Evolutionary conservation across 2,888 invertebrate species (phyloP), one percentile per base, ranked within the genome.

Genomic region (Microdon myrmicae): DNA sequence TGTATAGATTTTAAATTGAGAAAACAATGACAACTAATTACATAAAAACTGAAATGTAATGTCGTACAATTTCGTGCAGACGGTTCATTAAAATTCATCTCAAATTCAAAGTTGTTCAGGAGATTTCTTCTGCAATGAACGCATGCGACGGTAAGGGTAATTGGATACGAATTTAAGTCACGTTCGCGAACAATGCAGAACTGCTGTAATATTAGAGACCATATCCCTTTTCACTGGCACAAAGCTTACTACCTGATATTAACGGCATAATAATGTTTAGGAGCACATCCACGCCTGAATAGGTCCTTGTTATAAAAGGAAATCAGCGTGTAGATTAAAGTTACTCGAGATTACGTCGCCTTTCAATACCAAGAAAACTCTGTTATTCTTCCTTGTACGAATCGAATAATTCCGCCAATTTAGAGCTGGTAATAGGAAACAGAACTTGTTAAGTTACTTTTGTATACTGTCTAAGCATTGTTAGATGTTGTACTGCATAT

Each of bases 151-250:
- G 16, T 29, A 17, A 26, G 34, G n/a, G 10, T 25, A 29, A 37
- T 22, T 23, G 22, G 19, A 41, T 44, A 31, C 6, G 23, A 17
- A 37, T 44, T 31, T 10, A 44, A 53, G 53, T 44, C 53, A 53
- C 53, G 44, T 53, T 37, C 44, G 10, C 3, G 13, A 17, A 20
- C 17, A 31, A 17, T 31, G 19, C 53, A 44, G 20, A 44, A 37
- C 37, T 29, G 19, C 29, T 44, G 44, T 31, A 44, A 29, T 44
- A 43, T 37, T 29, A 19, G 35, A n/a, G n/a, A n/a, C n/a, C n/a
- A n/a, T n/a, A n/a, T n/a, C n/a, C n/a, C n/a, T 53, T 43, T 22
- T 4, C 26, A 28, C 19, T 35, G 43, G 28, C 35, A 44, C 23
- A 29, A 34, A 43, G 17, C n/a, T n/a, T 53, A 20, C 35, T 13